Base-by-base conservation (phyloP, 2,888 invertebrate genomes). In the Hermodice carunculata region DNA sequence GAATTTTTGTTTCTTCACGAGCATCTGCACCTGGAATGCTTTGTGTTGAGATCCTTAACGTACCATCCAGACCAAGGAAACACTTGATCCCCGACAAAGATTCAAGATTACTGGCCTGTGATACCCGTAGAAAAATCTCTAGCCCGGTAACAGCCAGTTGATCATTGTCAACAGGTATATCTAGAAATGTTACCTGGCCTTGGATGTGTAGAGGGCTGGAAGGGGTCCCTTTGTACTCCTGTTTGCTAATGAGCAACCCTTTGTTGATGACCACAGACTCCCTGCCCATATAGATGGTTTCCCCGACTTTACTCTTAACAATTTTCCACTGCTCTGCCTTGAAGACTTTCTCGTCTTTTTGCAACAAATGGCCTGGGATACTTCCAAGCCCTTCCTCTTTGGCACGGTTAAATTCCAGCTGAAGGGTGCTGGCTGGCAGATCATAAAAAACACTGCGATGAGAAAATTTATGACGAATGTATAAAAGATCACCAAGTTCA, bases 371-470 rank as follows among this genome's bases (percentile, higher is more conserved):
- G n/a, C 11, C 17, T 37, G n/a, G n/a, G 8, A 42, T 54, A 11
- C 28, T 32, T 19, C 43, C 54, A 1, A 54, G 42, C 24, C 8
- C 42, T 26, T 42, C 43, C n/a, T n/a, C n/a, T n/a, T n/a, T n/a
- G n/a, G n/a, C n/a, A n/a, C n/a, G n/a, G 28, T 54, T 29, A 19
- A 42, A 42, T 14, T 42, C 42, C 8, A 29, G 29, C 24, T 26
- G 24, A 14, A 54, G 40, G 11, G 43, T 28, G 8, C 28, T 34
- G 1, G 40, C 54, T 8, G 48, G 51, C 6, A 61, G 31, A 32
- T 53, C 44, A 22, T 51, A 61, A 14, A 37, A 53, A 5, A 61
- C 53, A 52, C 53, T 52, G 34, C 53, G 31, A 17, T 44, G 37
- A 31, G 52, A 44, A 6, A 61, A 44, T n/a, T 31, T 32, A 14